These are phyloP conservation scores for Heptranchias perlo DNA, from an alignment of 2,113 vertebrate species.

Conservation along the genomic window DNA sequence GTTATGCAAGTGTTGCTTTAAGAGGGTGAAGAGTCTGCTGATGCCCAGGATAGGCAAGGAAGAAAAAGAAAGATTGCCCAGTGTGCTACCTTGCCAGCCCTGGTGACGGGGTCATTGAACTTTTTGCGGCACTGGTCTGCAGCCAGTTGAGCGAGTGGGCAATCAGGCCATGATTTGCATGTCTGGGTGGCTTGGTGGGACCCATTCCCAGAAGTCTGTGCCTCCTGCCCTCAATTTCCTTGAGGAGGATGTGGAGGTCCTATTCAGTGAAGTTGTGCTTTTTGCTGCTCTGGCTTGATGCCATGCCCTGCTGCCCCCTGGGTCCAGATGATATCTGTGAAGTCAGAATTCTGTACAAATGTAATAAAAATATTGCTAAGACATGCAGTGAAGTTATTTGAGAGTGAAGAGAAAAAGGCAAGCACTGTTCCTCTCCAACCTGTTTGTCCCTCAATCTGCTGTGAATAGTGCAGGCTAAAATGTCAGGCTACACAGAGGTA, in stretches of 20 bases:
- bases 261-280: neutral
- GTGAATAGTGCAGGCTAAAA: neutral
- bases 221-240: neutral
- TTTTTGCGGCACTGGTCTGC: neutral
- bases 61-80: neutral
- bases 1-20: neutral
- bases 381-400: neutral
- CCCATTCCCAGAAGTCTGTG: neutral
- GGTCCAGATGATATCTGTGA: neutral
- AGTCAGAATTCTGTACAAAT: neutral
- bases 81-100: neutral
- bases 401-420: neutral
- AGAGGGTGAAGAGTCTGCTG: neutral
- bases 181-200: neutral
- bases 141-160: neutral
- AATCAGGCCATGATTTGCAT: neutral
- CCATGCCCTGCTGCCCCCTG: neutral
- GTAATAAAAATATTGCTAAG: neutral
- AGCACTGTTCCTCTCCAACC: neutral
- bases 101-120: neutral
- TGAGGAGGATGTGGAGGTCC: neutral
- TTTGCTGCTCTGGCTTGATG: neutral
- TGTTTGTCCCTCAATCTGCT: neutral
- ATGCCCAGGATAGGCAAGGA: neutral
- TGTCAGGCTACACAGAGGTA: neutral